Conservation (phyloP, 2,888 invertebrate species). For the Rhingia rostrata region DNA sequence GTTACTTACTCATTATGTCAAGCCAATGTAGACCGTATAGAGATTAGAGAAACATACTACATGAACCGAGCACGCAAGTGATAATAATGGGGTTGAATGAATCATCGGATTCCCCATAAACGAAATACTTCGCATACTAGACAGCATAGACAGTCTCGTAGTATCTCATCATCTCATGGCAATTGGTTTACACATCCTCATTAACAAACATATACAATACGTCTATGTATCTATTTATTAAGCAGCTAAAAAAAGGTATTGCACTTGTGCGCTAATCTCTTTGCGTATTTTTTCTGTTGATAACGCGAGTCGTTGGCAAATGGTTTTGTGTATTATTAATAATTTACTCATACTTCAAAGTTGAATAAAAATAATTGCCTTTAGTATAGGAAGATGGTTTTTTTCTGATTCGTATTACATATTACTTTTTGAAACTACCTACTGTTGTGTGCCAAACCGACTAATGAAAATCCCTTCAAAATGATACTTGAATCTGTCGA, state of each 20-base stretch:
- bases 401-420: no score
- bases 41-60: constrained; percentile 5
- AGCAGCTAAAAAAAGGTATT: constrained; percentile 30
- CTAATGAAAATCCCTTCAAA: no score
- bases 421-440: no score
- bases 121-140: constrained; percentile 29
- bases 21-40: constrained; percentile 37
- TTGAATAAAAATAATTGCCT: no score
- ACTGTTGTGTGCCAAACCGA: no score
- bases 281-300: constrained; percentile 21
- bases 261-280: constrained; percentile 12
- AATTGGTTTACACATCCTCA: constrained; percentile 18
- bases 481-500: constrained; percentile 12
- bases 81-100: constrained; percentile 55
- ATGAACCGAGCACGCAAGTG: constrained; percentile 1
- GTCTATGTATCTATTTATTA: not conserved
- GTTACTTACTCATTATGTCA: constrained; percentile 49
- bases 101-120: constrained; percentile 69
- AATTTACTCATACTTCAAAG: no score
- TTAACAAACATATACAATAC: constrained; percentile 6
- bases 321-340: constrained; percentile 50
- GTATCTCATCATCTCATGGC: constrained; percentile 38
- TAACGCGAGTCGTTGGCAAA: constrained; percentile 20
- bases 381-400: no score
- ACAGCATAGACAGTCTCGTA: constrained; percentile 28